Conservation (phyloP, 2,797 vertebrate genomes). For the Rhabdophis nuchalis region DNA sequence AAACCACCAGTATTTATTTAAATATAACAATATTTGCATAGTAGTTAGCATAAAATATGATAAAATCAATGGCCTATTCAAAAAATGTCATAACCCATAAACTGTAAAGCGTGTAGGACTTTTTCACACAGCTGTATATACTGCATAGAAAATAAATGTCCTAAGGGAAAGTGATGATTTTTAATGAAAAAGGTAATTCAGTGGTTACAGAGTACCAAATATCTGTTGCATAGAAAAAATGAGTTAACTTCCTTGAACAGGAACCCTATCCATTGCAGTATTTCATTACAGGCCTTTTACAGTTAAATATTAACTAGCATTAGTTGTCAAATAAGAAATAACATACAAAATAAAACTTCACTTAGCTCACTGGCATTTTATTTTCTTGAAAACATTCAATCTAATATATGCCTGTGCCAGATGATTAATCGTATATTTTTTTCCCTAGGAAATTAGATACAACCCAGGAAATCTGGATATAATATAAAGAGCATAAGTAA, state of each 20-base stretch:
- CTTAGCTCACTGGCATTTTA: not conserved
- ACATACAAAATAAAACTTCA: not conserved
- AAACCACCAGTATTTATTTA: too few species aligned
- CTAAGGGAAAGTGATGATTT: not conserved
- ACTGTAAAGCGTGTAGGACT: too few species aligned
- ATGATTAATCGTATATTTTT: not conserved
- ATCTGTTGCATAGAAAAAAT: not conserved
- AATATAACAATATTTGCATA: too few species aligned
- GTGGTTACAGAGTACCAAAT: not conserved
- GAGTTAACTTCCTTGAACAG: not conserved
- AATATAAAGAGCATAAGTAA: not conserved
- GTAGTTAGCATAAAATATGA: too few species aligned
- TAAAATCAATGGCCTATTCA: too few species aligned
- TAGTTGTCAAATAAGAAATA: slow-evolving; percentile 9
- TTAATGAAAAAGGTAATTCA: not conserved
- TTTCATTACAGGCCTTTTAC: not conserved
- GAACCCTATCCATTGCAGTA: not conserved
- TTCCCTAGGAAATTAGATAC: not conserved
- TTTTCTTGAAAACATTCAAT: not conserved
- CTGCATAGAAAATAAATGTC: not conserved
- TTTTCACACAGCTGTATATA: too few species aligned
- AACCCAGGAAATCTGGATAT: not conserved
- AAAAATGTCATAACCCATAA: too few species aligned
- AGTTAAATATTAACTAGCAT: not conserved
- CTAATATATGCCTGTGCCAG: too few species aligned